These are phyloP conservation scores for Aleiodes alternator DNA, from an alignment of 2,888 invertebrate genomes.

Conservation along the genomic window DNA sequence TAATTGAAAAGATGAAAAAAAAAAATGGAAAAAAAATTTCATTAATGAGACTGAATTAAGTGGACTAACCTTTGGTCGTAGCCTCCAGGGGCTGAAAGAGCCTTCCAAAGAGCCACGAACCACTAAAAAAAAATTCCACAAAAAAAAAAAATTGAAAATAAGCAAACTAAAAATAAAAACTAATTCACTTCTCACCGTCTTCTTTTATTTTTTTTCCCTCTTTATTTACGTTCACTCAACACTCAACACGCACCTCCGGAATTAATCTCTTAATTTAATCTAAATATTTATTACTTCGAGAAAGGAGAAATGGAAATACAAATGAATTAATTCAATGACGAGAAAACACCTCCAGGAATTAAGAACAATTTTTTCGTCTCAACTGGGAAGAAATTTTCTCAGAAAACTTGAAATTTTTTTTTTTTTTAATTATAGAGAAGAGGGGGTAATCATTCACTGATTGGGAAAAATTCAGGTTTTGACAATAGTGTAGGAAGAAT, in stretches of 20 bases:
- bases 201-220: background rate
- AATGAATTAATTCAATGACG: background rate
- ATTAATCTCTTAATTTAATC: background rate
- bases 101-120: background rate
- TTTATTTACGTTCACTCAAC: background rate
- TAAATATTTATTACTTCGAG: background rate
- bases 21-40: background rate
- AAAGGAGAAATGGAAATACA: background rate
- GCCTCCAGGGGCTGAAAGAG: background rate
- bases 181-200: conserved; percentile 9
- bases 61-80: background rate
- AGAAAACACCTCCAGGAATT: background rate
- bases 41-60: background rate
- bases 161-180: background rate
- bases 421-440: background rate
- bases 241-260: conserved; percentile 8
- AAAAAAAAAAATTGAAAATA: conserved; percentile 3
- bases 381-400: no score
- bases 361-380: background rate
- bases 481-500: conserved; percentile 53
- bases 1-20: background rate
- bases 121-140: background rate
- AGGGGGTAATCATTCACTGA: conserved; percentile 1
- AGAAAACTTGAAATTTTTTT: no score
- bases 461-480: background rate